Percentiles rank a stretch among this genome's conserved stretches.
Conservation (phyloP, 2,888 invertebrate species). For the Aplocera efformata region DNA sequence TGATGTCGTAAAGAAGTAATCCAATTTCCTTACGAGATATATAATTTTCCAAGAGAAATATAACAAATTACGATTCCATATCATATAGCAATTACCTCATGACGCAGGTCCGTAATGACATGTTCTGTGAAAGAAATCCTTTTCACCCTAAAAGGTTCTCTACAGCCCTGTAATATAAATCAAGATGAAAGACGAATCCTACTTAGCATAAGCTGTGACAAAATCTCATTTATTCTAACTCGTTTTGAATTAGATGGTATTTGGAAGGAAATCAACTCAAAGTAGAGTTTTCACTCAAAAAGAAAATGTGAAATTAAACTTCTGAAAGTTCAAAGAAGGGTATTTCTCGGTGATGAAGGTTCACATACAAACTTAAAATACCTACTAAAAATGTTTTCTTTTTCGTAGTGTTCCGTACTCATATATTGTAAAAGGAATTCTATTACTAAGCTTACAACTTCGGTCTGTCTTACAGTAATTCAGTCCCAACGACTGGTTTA, state of each 20-base stretch:
- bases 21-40: background rate
- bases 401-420: too few relatives aligned
- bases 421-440: too few relatives aligned
- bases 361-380: too few relatives aligned
- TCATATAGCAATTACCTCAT: slow-evolving; percentile 24
- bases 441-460: too few relatives aligned
- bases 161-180: slow-evolving; percentile 52
- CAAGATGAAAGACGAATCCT: slow-evolving; percentile 57
- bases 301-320: too few relatives aligned
- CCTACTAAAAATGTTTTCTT: too few relatives aligned
- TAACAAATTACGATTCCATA: slow-evolving; percentile 14
- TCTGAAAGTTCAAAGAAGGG: too few relatives aligned
- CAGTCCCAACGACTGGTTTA: too few relatives aligned
- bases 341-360: too few relatives aligned
- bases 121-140: slow-evolving; percentile 35
- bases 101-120: slow-evolving; percentile 22
- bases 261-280: slow-evolving; percentile 30
- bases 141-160: slow-evolving; percentile 34
- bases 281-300: too few relatives aligned
- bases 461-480: too few relatives aligned
- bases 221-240: slow-evolving; percentile 44
- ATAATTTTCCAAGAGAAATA: slow-evolving; percentile 3
- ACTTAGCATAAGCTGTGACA: slow-evolving; percentile 55
- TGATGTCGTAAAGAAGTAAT: too few relatives aligned
- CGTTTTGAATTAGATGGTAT: slow-evolving; percentile 42